These are phyloP conservation scores for Bufo gargarizans DNA, from an alignment of 2,113 vertebrate species.

Conservation along the genomic window DNA sequence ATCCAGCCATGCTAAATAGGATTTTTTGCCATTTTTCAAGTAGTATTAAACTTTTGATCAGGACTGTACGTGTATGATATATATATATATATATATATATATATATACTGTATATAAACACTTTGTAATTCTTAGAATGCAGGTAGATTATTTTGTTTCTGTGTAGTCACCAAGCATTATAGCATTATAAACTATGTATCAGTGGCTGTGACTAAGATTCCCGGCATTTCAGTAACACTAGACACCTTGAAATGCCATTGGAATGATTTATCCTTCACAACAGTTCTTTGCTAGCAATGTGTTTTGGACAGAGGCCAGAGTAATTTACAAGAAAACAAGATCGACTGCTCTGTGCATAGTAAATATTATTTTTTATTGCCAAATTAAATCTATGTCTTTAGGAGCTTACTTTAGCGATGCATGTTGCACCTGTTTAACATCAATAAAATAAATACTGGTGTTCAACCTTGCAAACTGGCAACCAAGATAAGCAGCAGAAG, in stretches of 20 bases:
- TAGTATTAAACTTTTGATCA: no score
- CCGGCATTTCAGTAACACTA: neutral
- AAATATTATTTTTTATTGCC: conserved; percentile 60
- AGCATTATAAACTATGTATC: neutral
- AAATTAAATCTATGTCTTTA: conserved; percentile 53
- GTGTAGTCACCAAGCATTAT: conserved; percentile 26
- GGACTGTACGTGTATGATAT: no score
- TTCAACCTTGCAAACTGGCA: conserved; percentile 21
- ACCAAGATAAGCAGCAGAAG: conserved; percentile 31
- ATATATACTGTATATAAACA: no score
- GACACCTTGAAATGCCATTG: conserved; percentile 57
- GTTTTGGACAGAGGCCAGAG: conserved; percentile 54
- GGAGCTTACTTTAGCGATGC: conserved; percentile 53
- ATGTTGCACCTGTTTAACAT: conserved; percentile 49
- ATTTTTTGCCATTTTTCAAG: no score
- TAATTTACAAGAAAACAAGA: conserved; percentile 55
- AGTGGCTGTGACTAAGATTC: neutral
- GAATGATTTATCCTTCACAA: conserved; percentile 57
- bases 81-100: no score
- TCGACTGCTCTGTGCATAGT: conserved; percentile 25
- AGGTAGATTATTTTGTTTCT: conserved; percentile 46
- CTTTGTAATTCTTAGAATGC: conserved; percentile 12
- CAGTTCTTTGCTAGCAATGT: conserved; percentile 31
- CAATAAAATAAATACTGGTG: conserved; percentile 4
- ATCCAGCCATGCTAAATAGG: no score